Evolutionary conservation across 2,797 vertebrate genomes (phyloP).

Genomic region (Holocentrus rufus): DNA sequence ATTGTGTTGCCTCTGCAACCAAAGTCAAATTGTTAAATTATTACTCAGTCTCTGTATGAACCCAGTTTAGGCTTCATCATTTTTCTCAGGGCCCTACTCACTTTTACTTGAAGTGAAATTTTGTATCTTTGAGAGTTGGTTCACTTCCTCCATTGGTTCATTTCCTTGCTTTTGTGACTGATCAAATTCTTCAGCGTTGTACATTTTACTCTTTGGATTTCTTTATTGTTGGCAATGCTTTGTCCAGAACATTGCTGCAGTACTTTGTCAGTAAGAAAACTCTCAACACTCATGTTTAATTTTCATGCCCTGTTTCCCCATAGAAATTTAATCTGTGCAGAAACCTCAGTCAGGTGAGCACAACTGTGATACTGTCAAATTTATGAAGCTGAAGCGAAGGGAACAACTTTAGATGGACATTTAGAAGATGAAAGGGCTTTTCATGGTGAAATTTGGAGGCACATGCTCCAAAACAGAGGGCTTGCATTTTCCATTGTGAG

Average conservation of each 20-base stretch:
- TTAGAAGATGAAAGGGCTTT: not conserved
- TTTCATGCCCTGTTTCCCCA: not conserved
- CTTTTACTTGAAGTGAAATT: constrained; percentile 10
- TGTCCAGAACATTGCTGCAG: not conserved
- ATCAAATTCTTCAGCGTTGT: not conserved
- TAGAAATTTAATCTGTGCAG: not conserved
- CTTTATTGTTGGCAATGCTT: not conserved
- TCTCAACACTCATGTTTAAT: no score
- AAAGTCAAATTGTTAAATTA: not conserved
- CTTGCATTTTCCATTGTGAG: not conserved
- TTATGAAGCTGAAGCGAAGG: not conserved
- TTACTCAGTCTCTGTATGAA: not conserved
- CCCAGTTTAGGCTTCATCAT: not conserved
- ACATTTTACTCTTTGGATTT: not conserved
- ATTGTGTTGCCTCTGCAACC: not conserved
- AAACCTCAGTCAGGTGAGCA: not conserved
- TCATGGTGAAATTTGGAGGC: not conserved
- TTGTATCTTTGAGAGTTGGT: not conserved
- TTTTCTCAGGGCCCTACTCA: constrained; percentile 32
- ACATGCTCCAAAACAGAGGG: not conserved
- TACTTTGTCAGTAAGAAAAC: not conserved
- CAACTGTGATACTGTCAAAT: not conserved
- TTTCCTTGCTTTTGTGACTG: not conserved
- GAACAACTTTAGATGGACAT: not conserved
- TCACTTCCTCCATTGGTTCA: not conserved